A percentile compares a stretch with the other conserved stretches of the same genome.
Conservation (phyloP, 2,113 vertebrate species). For the Loxodonta africana region DNA sequence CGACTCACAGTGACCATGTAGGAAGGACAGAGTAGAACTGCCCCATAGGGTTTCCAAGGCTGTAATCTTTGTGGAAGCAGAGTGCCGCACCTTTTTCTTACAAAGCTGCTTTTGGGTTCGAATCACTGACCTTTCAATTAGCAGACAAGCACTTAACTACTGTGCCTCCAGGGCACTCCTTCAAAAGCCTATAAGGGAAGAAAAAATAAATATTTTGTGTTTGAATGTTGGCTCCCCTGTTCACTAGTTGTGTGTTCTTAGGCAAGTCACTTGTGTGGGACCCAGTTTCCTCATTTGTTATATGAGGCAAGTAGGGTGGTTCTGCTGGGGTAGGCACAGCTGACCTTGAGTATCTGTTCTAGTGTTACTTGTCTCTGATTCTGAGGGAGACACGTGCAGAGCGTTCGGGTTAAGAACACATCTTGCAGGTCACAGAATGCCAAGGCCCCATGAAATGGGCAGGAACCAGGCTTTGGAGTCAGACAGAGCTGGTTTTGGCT, state of each 20-base stretch:
- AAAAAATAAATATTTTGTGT: neutral
- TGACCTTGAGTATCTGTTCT: rapidly evolving
- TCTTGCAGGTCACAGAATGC: neutral
- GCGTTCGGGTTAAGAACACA: neutral
- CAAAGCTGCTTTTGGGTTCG: neutral
- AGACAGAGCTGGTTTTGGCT: neutral
- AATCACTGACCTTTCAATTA: neutral
- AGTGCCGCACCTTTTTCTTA: neutral
- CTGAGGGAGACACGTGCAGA: neutral
- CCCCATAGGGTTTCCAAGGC: neutral
- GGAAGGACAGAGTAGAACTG: too few relatives aligned
- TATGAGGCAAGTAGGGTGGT: neutral
- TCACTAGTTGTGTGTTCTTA: neutral
- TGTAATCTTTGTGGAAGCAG: neutral
- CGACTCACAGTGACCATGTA: neutral
- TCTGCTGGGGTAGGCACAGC: neutral
- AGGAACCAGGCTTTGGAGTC: neutral
- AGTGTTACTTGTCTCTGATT: neutral
- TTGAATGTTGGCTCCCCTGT: neutral
- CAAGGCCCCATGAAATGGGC: neutral
- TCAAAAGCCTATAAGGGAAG: neutral
- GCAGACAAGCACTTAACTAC: neutral
- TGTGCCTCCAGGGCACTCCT: neutral
- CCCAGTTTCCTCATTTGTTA: neutral
- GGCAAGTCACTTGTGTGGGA: neutral